Conservation (phyloP, 2,888 invertebrate genomes). For the Rutpela maculata region DNA sequence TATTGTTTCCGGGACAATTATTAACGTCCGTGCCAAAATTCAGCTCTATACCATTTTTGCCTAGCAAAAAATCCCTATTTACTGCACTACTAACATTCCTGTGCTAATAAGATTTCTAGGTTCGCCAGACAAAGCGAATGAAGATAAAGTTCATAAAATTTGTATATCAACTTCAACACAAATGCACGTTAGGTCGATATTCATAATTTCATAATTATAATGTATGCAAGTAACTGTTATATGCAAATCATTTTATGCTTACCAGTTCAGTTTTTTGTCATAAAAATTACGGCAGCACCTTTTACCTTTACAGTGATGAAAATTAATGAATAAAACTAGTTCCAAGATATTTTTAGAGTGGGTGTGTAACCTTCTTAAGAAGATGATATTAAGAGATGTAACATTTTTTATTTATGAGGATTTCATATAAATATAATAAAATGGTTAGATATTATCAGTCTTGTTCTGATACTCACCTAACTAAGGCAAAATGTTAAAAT, state of each 20-base stretch:
- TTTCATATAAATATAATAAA: conserved; percentile 19
- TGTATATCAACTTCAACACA: background rate
- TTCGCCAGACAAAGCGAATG: too few relatives aligned
- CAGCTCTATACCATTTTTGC: too few relatives aligned
- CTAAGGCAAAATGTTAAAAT: conserved; percentile 15
- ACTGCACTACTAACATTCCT: too few relatives aligned
- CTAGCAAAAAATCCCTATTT: too few relatives aligned
- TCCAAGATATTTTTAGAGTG: conserved; percentile 14
- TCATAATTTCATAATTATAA: background rate
- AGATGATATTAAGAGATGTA: conserved; percentile 11
- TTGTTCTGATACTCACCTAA: conserved; percentile 9
- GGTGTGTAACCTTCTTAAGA: conserved; percentile 11
- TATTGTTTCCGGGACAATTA: too few relatives aligned
- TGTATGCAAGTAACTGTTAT: background rate
- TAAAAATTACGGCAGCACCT: conserved; percentile 21
- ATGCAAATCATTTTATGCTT: conserved; percentile 1
- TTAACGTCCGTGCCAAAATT: too few relatives aligned
- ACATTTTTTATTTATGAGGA: background rate
- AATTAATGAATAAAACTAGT: conserved; percentile 16
- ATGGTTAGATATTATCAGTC: background rate
- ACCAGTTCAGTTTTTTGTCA: background rate
- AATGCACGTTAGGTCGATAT: background rate
- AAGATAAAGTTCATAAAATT: too few relatives aligned
- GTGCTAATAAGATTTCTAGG: too few relatives aligned
- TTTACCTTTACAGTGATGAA: background rate